Base-by-base conservation (phyloP, 2,113 vertebrate genomes). In the Dolichotis patagonum region DNA sequence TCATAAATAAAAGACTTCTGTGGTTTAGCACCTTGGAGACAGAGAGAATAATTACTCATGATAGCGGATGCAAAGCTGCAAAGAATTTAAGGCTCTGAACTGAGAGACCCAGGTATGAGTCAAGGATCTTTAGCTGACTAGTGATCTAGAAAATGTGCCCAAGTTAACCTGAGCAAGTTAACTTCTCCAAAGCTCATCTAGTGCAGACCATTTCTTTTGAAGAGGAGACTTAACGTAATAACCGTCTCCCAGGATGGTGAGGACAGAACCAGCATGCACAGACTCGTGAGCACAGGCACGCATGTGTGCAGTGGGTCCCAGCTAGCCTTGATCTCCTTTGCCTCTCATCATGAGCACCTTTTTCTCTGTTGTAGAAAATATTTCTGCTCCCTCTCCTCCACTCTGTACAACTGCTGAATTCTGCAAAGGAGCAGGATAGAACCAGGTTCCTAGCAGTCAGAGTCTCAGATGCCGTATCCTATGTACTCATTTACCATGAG, bases 1-100 rank as follows among this genome's bases (percentile, higher is more conserved):
- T 32, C 46, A 71, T 85, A 95, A 84, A 65, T 90, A 71, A 82
- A 60, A 93, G 54, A 20, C 78, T 84, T 88, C 65, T 87, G 67
- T 35, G 60, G 19, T 58, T 90, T 91, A 80, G 35, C 41, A 88
- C 35, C 58, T 63, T 46, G 26, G 46, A 10, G 75, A 73, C 32
- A 60, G 82, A 95, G 38, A 88, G 58, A 93, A 88, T 38, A 52
- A 73, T 84, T 32, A 78, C 49, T 88, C 54, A 84, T 7, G 0
- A 43, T 5, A 43, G 49, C 62, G 85, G 32, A 46, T 43, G 12
- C 62, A 65, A 24, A 14, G 60, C 54, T 46, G 26, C 24, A 75
- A 93, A 77, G 63, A 32, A 24, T 90, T 88, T 54, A 77, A 77
- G 43, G n/a, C 43, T 91, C 56, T 83, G 24, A 92, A 46, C 49